phyloP scores from a whole-genome alignment of 1,140 invertebrate genomes.

The Zaprionus vittiger region DNA sequence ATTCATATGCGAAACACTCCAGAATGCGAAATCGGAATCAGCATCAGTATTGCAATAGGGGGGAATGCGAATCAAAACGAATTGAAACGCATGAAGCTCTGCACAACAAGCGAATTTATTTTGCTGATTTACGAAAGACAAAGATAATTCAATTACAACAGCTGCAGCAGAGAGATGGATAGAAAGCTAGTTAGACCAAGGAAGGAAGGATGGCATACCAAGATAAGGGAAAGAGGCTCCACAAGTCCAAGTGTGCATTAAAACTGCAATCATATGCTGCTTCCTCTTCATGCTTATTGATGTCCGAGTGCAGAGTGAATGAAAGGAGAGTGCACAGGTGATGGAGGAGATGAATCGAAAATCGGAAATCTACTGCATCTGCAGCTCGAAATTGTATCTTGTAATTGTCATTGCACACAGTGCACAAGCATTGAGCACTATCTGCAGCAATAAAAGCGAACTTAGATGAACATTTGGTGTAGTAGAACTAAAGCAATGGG shows the following conservation, averaged over 20 bases:
- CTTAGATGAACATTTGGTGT: neutral
- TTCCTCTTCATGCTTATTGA: conserved; percentile 45
- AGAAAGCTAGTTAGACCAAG: neutral
- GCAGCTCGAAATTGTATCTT: conserved; percentile 5
- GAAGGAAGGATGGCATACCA: neutral
- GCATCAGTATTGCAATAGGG: neutral
- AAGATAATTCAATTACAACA: conserved; percentile 79
- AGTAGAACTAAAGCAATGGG: neutral
- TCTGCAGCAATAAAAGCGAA: neutral
- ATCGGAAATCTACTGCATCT: neutral
- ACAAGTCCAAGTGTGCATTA: conserved; percentile 53
- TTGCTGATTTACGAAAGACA: conserved; percentile 80
- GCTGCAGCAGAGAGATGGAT: conserved; percentile 35
- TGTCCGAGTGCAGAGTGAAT: conserved; percentile 11
- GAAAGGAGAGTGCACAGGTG: neutral
- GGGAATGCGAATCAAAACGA: conserved; percentile 30
- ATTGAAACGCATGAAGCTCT: conserved; percentile 26
- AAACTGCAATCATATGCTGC: conserved; percentile 75
- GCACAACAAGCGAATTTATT: conserved; percentile 74
- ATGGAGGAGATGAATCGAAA: neutral
- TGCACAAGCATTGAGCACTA: neutral
- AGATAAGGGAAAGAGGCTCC: neutral
- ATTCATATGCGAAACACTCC: conserved; percentile 1
- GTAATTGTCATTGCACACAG: neutral
- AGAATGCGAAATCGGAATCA: neutral